A percentile compares a stretch with the other conserved stretches of the same genome.
Conservation (phyloP, 1,140 invertebrate species). For the Anagrus nilaparvatae region DNA sequence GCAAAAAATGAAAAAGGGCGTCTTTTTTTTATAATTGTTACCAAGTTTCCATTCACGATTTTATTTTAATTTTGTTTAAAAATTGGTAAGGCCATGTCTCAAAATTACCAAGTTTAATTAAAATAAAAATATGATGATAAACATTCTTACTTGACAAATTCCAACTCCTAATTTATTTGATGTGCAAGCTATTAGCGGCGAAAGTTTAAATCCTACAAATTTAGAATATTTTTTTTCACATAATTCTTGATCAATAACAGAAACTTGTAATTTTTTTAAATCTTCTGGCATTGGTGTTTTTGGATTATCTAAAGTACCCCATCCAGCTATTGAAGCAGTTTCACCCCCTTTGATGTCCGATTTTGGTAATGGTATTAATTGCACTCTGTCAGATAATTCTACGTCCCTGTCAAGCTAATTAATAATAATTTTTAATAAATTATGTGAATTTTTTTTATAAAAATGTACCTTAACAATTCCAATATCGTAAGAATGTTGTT, state of each 20-base stretch:
- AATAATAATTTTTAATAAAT: neutral
- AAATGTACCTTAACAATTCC: neutral
- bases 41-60: too few relatives aligned
- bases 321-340: neutral
- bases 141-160: slow-evolving; percentile 1
- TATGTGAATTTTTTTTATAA: neutral
- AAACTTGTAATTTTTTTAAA: neutral
- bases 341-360: neutral
- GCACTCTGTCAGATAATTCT: neutral
- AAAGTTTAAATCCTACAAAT: neutral
- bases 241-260: neutral
- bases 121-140: slow-evolving; percentile 6
- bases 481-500: neutral
- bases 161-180: slow-evolving; percentile 3
- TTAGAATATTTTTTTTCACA: neutral
- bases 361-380: neutral
- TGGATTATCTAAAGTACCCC: neutral
- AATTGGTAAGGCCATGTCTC: too few relatives aligned
- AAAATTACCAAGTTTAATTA: slow-evolving; percentile 3
- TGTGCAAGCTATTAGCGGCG: too few relatives aligned
- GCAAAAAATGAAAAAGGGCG: too few relatives aligned
- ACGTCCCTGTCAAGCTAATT: too few relatives aligned
- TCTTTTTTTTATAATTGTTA: too few relatives aligned
- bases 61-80: too few relatives aligned
- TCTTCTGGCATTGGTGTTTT: neutral